Percentiles rank a stretch among this genome's conserved stretches.
Evolutionary conservation across 2,888 invertebrate genomes (phyloP).

Genomic region (Tetheella fluctuosa): DNA sequence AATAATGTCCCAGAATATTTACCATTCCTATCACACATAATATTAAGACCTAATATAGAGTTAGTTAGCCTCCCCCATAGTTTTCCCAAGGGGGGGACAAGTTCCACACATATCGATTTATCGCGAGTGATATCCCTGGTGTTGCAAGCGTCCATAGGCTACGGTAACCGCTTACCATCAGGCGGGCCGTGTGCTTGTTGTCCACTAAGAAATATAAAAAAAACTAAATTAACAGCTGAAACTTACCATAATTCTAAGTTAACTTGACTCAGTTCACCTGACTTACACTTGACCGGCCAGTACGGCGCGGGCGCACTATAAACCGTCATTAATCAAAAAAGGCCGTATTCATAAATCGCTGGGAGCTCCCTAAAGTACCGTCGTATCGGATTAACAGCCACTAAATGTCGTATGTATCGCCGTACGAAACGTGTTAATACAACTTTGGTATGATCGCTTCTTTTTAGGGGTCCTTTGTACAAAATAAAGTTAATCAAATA

Average conservation of each 20-base stretch:
- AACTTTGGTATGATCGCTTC: constrained; percentile 35
- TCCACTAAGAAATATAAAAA: too few species aligned
- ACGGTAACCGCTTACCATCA: too few species aligned
- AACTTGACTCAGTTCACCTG: background rate
- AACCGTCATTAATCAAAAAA: constrained; percentile 53
- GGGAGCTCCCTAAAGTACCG: constrained; percentile 53
- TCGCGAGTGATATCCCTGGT: too few species aligned
- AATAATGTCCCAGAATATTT: too few species aligned
- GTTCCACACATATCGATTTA: too few species aligned
- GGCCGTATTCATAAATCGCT: constrained; percentile 59
- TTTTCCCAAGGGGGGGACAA: too few species aligned
- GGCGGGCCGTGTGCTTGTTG: too few species aligned
- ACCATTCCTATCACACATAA: too few species aligned
- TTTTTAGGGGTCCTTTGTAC: constrained; percentile 37
- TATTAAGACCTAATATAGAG: too few species aligned
- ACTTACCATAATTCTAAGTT: background rate
- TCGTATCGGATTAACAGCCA: constrained; percentile 65
- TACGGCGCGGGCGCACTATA: constrained; percentile 10
- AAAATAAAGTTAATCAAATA: background rate
- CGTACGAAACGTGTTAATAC: constrained; percentile 62
- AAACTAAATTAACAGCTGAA: too few species aligned
- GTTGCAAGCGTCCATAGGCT: too few species aligned
- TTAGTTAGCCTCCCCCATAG: too few species aligned
- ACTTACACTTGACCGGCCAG: background rate
- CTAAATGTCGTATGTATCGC: constrained; percentile 46